Evolutionary conservation across 2,113 vertebrate species (phyloP).

Genomic region (Carassius carassius): DNA sequence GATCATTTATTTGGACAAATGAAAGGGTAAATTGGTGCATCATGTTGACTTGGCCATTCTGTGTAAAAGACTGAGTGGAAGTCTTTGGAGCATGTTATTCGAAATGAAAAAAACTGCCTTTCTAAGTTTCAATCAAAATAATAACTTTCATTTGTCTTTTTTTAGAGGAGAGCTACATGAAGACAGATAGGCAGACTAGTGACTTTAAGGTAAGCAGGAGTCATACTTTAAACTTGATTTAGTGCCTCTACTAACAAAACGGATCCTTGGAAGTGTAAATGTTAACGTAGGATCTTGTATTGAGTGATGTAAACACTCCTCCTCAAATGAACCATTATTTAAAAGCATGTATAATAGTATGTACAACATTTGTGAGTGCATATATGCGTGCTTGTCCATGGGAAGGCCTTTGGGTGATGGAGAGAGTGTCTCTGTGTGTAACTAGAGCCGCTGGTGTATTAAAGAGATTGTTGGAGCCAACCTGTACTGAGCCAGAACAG

Average conservation of each 20-base stretch:
- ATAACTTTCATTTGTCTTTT: not conserved
- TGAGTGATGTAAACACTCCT: constrained; percentile 21
- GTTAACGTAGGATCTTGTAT: not conserved
- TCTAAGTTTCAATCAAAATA: too few relatives aligned
- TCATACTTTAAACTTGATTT: constrained; percentile 1
- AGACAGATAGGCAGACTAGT: not conserved
- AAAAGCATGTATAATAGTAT: not conserved
- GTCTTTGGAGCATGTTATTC: not conserved
- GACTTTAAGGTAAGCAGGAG: constrained; percentile 16
- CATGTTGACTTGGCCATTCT: not conserved
- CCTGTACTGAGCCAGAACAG: constrained; percentile 28
- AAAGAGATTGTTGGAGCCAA: constrained; percentile 22
- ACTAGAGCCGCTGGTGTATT: constrained; percentile 5
- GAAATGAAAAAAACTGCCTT: too few relatives aligned
- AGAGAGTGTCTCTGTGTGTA: constrained; percentile 15
- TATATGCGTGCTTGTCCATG: not conserved
- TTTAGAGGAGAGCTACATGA: not conserved
- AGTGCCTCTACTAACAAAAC: not conserved
- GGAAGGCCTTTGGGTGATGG: not conserved
- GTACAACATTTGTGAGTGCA: not conserved
- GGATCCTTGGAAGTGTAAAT: constrained; percentile 20
- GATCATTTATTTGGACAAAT: not conserved
- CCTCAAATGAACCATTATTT: not conserved
- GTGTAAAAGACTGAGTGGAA: not conserved
- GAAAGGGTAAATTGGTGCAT: not conserved